These are phyloP conservation scores for Matsumyia berberina DNA, from an alignment of 2,888 invertebrate genomes.

Conservation along the genomic window DNA sequence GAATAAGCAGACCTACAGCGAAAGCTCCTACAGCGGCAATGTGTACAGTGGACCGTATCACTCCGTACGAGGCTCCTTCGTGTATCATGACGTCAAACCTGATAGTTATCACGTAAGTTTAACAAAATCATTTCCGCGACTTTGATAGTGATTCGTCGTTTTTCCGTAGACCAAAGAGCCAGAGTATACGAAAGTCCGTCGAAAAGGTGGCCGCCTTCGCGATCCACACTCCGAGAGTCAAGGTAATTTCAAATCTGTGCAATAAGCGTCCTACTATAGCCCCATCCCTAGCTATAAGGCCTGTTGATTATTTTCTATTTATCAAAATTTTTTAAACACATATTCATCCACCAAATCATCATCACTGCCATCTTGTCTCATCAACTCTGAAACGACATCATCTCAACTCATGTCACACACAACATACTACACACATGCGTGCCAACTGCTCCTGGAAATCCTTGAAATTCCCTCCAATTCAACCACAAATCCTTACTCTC, in stretches of 20 bases:
- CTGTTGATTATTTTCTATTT: slow-evolving; percentile 75
- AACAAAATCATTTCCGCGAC: too few species aligned
- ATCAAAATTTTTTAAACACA: slow-evolving; percentile 74
- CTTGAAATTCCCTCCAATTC: background rate
- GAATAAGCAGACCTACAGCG: slow-evolving; percentile 93
- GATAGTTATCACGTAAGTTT: slow-evolving; percentile 83
- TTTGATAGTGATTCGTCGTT: too few species aligned
- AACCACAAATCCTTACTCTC: background rate
- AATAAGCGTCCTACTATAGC: slow-evolving; percentile 64
- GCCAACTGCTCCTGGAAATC: slow-evolving; percentile 16
- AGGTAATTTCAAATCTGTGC: slow-evolving; percentile 85
- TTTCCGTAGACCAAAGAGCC: slow-evolving; percentile 87
- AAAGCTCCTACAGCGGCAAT: slow-evolving; percentile 95
- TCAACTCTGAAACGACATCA: slow-evolving; percentile 24
- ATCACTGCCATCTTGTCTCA: slow-evolving; percentile 31
- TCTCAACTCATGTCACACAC: slow-evolving; percentile 37
- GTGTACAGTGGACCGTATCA: slow-evolving; percentile 95
- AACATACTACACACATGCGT: slow-evolving; percentile 35
- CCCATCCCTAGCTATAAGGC: slow-evolving; percentile 74
- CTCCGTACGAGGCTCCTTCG: slow-evolving; percentile 93
- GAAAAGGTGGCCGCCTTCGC: slow-evolving; percentile 91
- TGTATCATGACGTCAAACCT: slow-evolving; percentile 94
- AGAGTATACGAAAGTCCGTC: slow-evolving; percentile 92
- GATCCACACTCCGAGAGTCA: slow-evolving; percentile 94
- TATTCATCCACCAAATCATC: slow-evolving; percentile 67